Base-by-base conservation (phyloP, 2,113 vertebrate species). In the Pheucticus melanocephalus region DNA sequence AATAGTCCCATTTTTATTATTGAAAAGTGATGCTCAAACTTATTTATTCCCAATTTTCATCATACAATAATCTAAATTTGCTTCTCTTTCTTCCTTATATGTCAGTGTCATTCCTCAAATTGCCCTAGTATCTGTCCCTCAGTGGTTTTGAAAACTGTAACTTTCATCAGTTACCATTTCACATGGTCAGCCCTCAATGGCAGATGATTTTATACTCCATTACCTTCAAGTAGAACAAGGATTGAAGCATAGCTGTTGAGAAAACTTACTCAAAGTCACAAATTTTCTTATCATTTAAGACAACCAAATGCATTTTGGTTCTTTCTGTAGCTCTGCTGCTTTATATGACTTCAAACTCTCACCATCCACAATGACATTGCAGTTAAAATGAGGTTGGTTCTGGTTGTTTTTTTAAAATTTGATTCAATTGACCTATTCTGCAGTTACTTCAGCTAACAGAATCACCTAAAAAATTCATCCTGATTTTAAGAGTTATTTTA, bases 131-230 rank as follows among this genome's bases (percentile, higher is more conserved):
- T 70, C 66, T 96, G 51, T 89, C 86, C 93, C 97, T 96, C 95
- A 94, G 85, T 70, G 68, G 51, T 90, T 97, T 97, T 96, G 83
- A 95, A 98, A 97, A 92, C 84, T 92, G 60, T 66, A 91, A 27
- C 79, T 86, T 95, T 96, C 88, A 57, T 94, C 89, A 94, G 83
- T 96, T 97, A 84, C 73, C 63, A 96, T 97, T 97, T 97, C 75
- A 97, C 72, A 75, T 54, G 91, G 90, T 79, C 88, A 96, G 69
- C 84, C 82, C 70, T 97, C 64, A 9, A 76, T 86, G 59, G 75
- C 80, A 98, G 77, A 97, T 96, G 97, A 94, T 96, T 98, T 97
- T 95, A 98, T 92, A 82, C 96, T 98, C 94, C 96, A 98, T 97
- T 98, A 97, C 84, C 72, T 98, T 96, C 68, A 93, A 94, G 95